These are phyloP conservation scores for Podarcis muralis DNA, from an alignment of 2,113 vertebrate genomes.

Conservation along the genomic window DNA sequence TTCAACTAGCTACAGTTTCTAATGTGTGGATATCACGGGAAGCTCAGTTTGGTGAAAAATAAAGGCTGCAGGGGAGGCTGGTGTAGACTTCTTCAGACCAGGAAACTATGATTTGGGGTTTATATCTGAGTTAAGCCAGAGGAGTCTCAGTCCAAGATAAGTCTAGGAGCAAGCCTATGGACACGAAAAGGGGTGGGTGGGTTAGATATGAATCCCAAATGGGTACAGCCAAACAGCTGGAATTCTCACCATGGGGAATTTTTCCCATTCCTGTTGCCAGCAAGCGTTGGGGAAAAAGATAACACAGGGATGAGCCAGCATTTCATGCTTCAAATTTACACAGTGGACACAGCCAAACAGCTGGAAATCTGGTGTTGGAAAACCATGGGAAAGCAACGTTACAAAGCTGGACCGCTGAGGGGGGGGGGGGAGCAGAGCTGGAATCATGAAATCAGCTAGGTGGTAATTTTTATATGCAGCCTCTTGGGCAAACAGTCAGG, in stretches of 20 bases:
- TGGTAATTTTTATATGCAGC: background rate
- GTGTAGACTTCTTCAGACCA: background rate
- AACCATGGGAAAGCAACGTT: background rate
- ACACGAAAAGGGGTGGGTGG: background rate
- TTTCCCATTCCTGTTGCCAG: background rate
- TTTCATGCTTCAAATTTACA: conserved; percentile 8
- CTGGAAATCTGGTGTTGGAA: conserved; percentile 5
- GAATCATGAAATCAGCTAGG: background rate
- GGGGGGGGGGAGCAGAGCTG: background rate
- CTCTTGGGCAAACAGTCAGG: background rate
- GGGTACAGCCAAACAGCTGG: background rate
- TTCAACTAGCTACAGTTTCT: background rate
- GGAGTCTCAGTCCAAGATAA: background rate
- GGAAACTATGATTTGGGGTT: background rate
- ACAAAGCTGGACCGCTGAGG: background rate
- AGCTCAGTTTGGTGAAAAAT: background rate
- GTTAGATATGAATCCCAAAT: background rate
- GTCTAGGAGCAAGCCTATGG: background rate
- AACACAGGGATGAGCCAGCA: conserved; percentile 2
- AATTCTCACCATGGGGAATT: background rate
- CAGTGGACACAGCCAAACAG: conserved; percentile 3
- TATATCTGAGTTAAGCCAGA: background rate
- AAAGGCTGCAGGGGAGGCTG: background rate
- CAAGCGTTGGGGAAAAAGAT: background rate
- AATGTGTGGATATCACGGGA: background rate